phyloP scores from a whole-genome alignment of 2,797 vertebrate genomes.

The Paramormyrops hopkinsi region DNA sequence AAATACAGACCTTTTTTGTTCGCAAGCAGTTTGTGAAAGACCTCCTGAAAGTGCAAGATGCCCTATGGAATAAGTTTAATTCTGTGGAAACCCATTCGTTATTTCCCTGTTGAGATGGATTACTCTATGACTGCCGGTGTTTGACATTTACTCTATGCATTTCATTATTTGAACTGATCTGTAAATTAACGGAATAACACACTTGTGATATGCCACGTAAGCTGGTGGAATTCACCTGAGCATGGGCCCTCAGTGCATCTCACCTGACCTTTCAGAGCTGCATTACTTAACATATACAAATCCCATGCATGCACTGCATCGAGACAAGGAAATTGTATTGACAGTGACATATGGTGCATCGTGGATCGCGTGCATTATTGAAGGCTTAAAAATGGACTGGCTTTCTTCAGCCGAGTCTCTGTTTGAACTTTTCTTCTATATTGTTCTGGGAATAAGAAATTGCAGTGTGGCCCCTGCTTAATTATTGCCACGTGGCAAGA shows the following conservation, averaged over 20 bases:
- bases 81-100: constrained; percentile 62
- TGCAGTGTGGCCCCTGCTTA: constrained; percentile 17
- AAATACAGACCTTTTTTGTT: neutral
- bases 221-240: constrained; percentile 46
- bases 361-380: constrained; percentile 67
- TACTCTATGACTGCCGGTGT: constrained; percentile 56
- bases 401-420: constrained; percentile 41
- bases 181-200: constrained; percentile 61
- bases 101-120: constrained; percentile 66
- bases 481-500: constrained; percentile 30
- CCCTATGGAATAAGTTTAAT: constrained; percentile 36
- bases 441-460: constrained; percentile 23
- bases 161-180: constrained; percentile 75
- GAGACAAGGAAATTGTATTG: constrained; percentile 64
- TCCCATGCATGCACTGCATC: constrained; percentile 54
- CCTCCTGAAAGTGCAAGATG: neutral
- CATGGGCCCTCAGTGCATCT: constrained; percentile 54
- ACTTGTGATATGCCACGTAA: neutral
- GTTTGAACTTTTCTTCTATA: neutral
- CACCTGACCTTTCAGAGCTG: constrained; percentile 67
- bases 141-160: constrained; percentile 75
- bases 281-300: constrained; percentile 60
- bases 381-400: constrained; percentile 61
- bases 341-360: constrained; percentile 67
- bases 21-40: neutral